Base-by-base conservation (phyloP, 2,888 invertebrate genomes). In the Halictus ligatus region DNA sequence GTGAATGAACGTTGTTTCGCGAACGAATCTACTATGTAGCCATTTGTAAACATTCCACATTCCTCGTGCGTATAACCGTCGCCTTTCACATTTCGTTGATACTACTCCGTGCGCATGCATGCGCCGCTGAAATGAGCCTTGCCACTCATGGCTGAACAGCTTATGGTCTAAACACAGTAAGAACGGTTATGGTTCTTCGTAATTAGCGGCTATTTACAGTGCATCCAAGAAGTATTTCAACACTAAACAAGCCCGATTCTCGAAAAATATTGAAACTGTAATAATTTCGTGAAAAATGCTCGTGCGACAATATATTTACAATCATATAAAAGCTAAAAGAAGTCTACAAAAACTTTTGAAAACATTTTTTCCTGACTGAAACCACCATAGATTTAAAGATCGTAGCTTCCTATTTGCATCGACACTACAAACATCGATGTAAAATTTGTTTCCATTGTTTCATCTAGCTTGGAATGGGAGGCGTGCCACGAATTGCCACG, bases 21-120 rank as follows among this genome's bases (percentile, higher is more conserved):
- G 86, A 89, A 88, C 86, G 88, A 88, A 86, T 83, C 29, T 67
- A 78, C 84, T 86, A 84, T 80, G 88, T 86, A 85, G 86, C 87
- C 88, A 91, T 93, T 92, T 89, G 91, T 92, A 93, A 93, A 92
- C 89, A 92, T 89, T 92, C 92, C 89, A 91, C 92, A 93, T 93
- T 93, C 92, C 92, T 87, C 80, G 67, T 80, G 88, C 87, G 85
- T 84, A 88, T 81, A 83, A 78, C 83, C 85, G 83, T 84, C 80
- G 90, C 90, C 90, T 90, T 90, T 90, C 90, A 90, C 90, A 88
- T 91, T 91, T 91, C 91, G 81, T 83, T 50, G 50, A 71, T 83
- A 83, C 80, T 83, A 83, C 80, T 81, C 58, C 64, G 60, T 54
- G 40, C 76, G 88, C 81, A 71, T 72, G 71, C 78, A 75, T 73